Evolutionary conservation across 2,888 invertebrate species (phyloP).

Genomic region (Andrena haemorrhoa): DNA sequence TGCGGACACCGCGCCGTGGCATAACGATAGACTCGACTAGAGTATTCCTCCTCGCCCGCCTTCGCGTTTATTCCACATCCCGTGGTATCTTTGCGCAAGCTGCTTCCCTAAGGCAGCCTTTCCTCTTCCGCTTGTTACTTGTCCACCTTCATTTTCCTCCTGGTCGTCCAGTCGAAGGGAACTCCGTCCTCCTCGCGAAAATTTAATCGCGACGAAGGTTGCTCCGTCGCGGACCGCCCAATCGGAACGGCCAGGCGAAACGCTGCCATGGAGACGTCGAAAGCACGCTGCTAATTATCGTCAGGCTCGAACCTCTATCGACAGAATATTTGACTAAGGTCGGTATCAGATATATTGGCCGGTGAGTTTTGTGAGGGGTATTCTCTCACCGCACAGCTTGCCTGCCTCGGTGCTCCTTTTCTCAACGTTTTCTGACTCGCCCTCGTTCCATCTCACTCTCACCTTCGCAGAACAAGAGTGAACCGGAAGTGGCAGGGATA

Average conservation of each 20-base stretch:
- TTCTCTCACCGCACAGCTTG: too few species aligned
- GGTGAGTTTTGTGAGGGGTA: too few species aligned
- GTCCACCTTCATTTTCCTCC: neutral
- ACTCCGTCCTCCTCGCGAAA: constrained; percentile 24
- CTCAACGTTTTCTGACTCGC: too few species aligned
- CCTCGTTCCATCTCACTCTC: too few species aligned
- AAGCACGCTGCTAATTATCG: neutral
- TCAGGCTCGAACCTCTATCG: neutral
- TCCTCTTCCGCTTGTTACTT: neutral
- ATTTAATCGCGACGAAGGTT: constrained; percentile 20
- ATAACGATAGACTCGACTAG: constrained; percentile 75
- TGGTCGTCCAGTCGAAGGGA: neutral
- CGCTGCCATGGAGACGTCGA: neutral
- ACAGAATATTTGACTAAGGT: neutral
- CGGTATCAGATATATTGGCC: too few species aligned
- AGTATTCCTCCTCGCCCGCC: constrained; percentile 57
- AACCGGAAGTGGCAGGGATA: too few species aligned
- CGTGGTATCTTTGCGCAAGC: constrained; percentile 33
- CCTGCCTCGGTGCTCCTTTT: too few species aligned
- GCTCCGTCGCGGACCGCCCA: neutral
- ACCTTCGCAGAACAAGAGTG: too few species aligned
- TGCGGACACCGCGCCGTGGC: constrained; percentile 73
- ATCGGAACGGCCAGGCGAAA: neutral
- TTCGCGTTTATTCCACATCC: constrained; percentile 49
- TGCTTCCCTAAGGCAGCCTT: constrained; percentile 8